A percentile compares a stretch with the other conserved stretches of the same genome.
phyloP scores from a whole-genome alignment of 2,797 vertebrate species.

The Vespertilio murinus region DNA sequence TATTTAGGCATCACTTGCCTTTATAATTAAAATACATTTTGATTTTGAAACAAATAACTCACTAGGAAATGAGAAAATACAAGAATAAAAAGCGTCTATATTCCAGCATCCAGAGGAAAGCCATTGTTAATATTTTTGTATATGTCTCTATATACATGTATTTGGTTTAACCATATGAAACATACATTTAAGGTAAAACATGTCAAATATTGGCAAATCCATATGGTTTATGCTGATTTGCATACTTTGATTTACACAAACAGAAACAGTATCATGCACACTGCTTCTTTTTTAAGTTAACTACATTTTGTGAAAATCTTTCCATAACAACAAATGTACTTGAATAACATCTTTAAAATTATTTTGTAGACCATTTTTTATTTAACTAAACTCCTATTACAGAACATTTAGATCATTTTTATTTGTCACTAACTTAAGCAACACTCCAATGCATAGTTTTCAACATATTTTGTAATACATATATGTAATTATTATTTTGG shows the following conservation, averaged over 20 bases:
- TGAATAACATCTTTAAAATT: not conserved
- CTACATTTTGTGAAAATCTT: not conserved
- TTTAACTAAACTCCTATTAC: not conserved
- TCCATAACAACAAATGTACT: not conserved
- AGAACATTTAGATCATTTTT: not conserved
- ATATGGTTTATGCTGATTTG: not conserved
- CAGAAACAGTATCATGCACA: not conserved
- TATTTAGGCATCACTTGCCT: not conserved
- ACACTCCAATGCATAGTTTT: not conserved
- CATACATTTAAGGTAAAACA: conserved; percentile 17
- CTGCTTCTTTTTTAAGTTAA: conserved; percentile 20
- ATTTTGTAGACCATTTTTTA: not conserved
- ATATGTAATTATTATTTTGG: conserved; percentile 24
- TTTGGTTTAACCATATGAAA: not conserved
- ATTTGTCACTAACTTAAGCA: conserved; percentile 16
- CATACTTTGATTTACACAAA: not conserved
- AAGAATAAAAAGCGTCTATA: not conserved
- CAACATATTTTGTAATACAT: not conserved
- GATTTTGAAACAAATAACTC: not conserved
- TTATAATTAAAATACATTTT: conserved; percentile 49
- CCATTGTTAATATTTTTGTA: not conserved
- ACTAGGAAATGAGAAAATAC: conserved; percentile 34
- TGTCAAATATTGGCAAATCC: not conserved
- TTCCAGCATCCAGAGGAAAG: not conserved
- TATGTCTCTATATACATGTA: not conserved